Base-by-base conservation (phyloP, 2,888 invertebrate genomes). In the Cyclophora punctaria region DNA sequence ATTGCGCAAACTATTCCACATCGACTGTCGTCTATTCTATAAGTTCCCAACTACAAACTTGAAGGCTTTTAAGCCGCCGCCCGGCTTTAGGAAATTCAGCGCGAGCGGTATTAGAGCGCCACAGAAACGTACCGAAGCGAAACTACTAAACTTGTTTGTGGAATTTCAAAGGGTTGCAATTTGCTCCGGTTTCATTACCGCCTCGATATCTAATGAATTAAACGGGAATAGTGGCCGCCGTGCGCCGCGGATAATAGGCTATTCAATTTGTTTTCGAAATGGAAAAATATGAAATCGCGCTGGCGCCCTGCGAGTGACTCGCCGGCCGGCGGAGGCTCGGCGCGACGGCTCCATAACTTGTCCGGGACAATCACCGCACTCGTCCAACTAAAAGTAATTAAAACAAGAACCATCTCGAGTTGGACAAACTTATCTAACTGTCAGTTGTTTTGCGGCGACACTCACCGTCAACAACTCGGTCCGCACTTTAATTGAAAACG, bases 81-180 rank as follows among this genome's bases (percentile, higher is more conserved):
- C 58, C 60, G 60, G 66, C 66, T 66, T 60, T 61, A 54, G 58
- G 51, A 62, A 63, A 63, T 64, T 64, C 63, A 64, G 62, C 63
- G 60, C 53, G 53, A 63, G 59, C 58, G 63, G 58, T 58, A 64
- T 62, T 62, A 62, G 61, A 61, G 56, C 60, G 58, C 55, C 55
- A 63, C 62, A 64, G 61, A 60, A 60, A 60, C 64, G 64, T 58
- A 57, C 52, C 58, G 59, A 51, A 49, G 56, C 62, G 64, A 58
- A 64, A 66, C 67, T 64, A 53, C 62, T 63, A 56, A 66, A 70
- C 64, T 69, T 67, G 62, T 65, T 69, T 63, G 64, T 58, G 58
- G 62, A 61, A 62, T 65, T 63, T 66, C 65, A 63, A 65, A 67
- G 60, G 62, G 55, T 60, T 64, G 59, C 62, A 60, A 63, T 67